Conservation (phyloP, 2,113 vertebrate genomes). For the Colistium nudipinnis region DNA sequence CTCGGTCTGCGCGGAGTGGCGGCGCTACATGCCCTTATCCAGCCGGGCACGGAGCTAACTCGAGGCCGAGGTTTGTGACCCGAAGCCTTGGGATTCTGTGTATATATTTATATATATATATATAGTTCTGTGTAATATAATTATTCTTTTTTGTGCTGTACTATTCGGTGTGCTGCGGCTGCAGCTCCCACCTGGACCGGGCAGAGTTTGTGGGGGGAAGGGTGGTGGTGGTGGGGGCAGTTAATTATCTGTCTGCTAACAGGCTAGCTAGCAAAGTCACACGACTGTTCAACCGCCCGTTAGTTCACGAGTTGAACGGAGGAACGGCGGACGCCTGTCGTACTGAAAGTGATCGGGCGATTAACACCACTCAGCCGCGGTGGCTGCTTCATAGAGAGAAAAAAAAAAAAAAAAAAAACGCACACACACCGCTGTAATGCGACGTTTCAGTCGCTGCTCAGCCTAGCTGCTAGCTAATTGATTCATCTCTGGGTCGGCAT, state of each 20-base stretch:
- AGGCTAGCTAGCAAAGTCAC: slow-evolving; percentile 80
- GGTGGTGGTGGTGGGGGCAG: slow-evolving; percentile 62
- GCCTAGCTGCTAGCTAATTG: slow-evolving; percentile 82
- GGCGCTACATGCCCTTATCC: slow-evolving; percentile 71
- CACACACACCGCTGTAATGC: slow-evolving; percentile 67
- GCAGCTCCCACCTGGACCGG: slow-evolving; percentile 63
- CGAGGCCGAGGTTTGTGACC: slow-evolving; percentile 76
- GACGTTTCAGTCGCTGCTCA: slow-evolving; percentile 61
- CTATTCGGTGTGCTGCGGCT: slow-evolving; percentile 26
- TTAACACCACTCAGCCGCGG: slow-evolving; percentile 42
- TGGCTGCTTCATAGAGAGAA: too few relatives aligned
- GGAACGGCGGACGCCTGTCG: background rate
- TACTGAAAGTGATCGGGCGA: slow-evolving; percentile 10
- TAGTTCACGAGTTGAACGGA: slow-evolving; percentile 39
- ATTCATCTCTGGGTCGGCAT: slow-evolving; percentile 68
- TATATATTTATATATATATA: too few relatives aligned
- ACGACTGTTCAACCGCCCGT: slow-evolving; percentile 63
- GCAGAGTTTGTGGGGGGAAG: slow-evolving; percentile 53
- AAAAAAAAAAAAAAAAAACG: too few relatives aligned
- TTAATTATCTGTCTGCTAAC: slow-evolving; percentile 81
- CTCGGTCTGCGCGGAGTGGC: slow-evolving; percentile 80
- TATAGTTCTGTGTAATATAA: too few relatives aligned
- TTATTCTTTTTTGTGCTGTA: slow-evolving; percentile 18
- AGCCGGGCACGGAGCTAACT: slow-evolving; percentile 74
- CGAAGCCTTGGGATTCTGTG: slow-evolving; percentile 40